Evolutionary conservation across 1,140 invertebrate genomes (phyloP), one percentile per base, ranked within the genome.

Genomic region (Drosophila asahinai): DNA sequence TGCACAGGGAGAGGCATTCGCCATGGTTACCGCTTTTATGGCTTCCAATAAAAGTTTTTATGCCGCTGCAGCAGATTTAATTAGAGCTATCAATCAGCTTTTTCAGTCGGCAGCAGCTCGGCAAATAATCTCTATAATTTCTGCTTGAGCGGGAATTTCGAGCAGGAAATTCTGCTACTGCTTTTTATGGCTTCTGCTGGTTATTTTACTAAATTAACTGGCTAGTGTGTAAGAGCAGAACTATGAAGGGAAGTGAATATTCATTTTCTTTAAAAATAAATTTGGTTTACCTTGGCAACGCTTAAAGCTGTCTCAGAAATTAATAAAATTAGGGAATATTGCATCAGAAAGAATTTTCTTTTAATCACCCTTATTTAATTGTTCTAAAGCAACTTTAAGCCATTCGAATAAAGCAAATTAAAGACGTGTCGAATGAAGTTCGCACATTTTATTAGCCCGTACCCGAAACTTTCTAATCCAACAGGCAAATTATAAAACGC

Each of bases 81-180:
- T 89, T 83, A 87, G 81, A 83, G 81, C 84, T 57, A 89, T 87
- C 83, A 87, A 87, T 87, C 77, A 87, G 77, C 66, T 80, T 70
- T 57, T 43, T 30, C 59, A 65, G 57, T 77, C 66, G 38, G 43
- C 67, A 66, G 73, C 67, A 77, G 36, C 19, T 49, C 36, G 19
- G 45, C 45, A 77, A 83, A 87, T 83, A 87, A 78, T 83, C 64
- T 81, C 54, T 65, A 66, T 83, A 61, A 80, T 71, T 68, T 83
- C 64, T 38, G 83, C 57, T 45, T 77, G 40, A 63, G 11, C 15
- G 61, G 49, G 65, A 59, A 30, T 49, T 70, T 58, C 25, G 5
- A 22, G 54, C 30, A 22, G 59, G 25, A 57, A 49, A 42, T 30
- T 30, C 27, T 17, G 43, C 25, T 11, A 40, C 33, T 51, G 54